A percentile compares a stretch with the other conserved stretches of the same genome.
phyloP scores from a whole-genome alignment of 2,797 vertebrate genomes.

The Onychomys leucogaster region DNA sequence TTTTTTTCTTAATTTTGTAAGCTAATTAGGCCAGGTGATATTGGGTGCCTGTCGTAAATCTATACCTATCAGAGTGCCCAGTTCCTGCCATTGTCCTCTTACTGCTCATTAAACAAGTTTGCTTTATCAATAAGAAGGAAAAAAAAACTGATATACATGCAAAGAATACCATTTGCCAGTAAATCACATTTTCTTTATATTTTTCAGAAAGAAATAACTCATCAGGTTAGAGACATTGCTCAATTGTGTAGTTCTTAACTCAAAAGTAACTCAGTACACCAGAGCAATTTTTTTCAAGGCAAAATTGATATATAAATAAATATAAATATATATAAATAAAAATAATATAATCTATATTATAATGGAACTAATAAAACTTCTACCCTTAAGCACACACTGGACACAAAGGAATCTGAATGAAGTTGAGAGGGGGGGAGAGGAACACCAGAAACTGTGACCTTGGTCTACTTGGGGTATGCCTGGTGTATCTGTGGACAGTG shows the following conservation, averaged over 20 bases:
- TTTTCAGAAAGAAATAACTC: not conserved
- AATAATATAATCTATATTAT: too few species aligned
- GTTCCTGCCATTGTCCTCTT: not conserved
- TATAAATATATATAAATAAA: too few species aligned
- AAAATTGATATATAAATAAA: constrained; percentile 14
- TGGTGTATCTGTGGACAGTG: rapidly evolving
- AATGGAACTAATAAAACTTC: constrained; percentile 9
- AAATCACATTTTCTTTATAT: not conserved
- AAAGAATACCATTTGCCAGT: not conserved
- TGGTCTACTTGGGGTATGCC: not conserved
- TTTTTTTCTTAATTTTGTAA: not conserved
- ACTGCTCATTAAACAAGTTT: not conserved
- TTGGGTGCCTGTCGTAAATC: too few species aligned
- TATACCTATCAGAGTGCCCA: not conserved
- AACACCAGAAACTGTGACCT: not conserved
- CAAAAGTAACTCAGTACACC: not conserved
- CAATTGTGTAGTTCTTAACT: not conserved
- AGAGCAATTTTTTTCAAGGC: not conserved
- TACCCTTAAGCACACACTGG: not conserved
- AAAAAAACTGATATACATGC: not conserved
- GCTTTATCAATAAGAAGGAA: not conserved
- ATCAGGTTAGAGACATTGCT: not conserved
- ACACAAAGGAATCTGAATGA: not conserved
- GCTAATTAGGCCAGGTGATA: rapidly evolving
- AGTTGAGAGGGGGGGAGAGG: not conserved